Base-by-base conservation (phyloP, 1,140 invertebrate species). In the Sitophilus oryzae region DNA sequence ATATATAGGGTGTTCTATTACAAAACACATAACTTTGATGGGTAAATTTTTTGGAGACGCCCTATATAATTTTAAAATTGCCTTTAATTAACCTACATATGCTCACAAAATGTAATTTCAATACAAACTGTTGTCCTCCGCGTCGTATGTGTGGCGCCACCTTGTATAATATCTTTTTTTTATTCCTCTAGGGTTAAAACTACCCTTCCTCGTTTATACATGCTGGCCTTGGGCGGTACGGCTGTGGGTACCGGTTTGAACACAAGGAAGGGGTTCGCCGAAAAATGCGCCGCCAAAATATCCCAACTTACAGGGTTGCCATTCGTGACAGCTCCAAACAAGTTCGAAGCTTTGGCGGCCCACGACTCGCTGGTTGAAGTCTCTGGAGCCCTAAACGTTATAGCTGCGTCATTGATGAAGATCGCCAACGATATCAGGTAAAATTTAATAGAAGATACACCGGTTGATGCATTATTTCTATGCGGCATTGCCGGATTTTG, bases 161-260 rank as follows among this genome's bases (percentile, higher is more conserved):
- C n/a, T n/a, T n/a, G n/a, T n/a, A n/a, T n/a, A n/a, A n/a, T n/a
- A n/a, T n/a, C n/a, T n/a, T n/a, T n/a, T n/a, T n/a, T n/a, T n/a
- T n/a, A n/a, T n/a, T n/a, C 16, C 16, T 2, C 20, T 42, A 80
- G 96, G 59, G 80, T 99, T 0, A 83, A 93, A 66, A 75, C 79
- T 23, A 89, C 88, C 6, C 76, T 99, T 20, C 94, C 94, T 15
- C 68, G 88, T 19, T 74, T 91, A 25, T 95, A 97, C 70, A 80
- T 94, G 71, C 76, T 99, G 42, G 96, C 96, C 19, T 79, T 95
- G 47, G 95, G 96, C 55, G 96, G 96, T 56, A 99, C 96, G 16
- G 96, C 96, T 35, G 96, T 99, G 5, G 96, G 96, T 45, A 99
- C 96, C 20, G 96, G 96, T 0, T 77, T 99, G 1, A 98, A 98